phyloP scores from a whole-genome alignment of 1,140 invertebrate genomes.

The Hyles euphorbiae region DNA sequence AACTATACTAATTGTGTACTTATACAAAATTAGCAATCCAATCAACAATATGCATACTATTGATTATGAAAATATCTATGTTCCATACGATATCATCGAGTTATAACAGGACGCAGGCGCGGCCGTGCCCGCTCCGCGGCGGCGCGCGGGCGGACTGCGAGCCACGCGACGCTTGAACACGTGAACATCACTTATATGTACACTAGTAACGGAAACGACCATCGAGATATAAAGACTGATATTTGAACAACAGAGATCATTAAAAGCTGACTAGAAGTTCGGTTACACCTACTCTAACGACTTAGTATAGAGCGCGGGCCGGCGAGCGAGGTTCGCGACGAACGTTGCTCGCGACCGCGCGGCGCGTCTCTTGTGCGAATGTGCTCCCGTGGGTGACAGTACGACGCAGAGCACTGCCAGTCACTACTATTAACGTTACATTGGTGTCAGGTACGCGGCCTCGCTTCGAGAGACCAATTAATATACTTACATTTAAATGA shows the following conservation, averaged over 20 bases:
- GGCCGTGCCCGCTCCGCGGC: slow-evolving; percentile 9
- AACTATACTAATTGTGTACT: slow-evolving; percentile 76
- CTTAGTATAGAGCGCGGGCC: slow-evolving; percentile 15
- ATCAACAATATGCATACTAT: slow-evolving; percentile 71
- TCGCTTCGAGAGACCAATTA: slow-evolving; percentile 48
- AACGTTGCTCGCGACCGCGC: not conserved
- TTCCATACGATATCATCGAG: slow-evolving; percentile 45
- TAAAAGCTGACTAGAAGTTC: slow-evolving; percentile 69
- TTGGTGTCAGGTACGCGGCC: slow-evolving; percentile 68
- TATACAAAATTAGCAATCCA: slow-evolving; percentile 74
- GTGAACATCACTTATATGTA: slow-evolving; percentile 55
- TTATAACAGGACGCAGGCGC: slow-evolving; percentile 23
- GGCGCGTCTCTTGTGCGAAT: slow-evolving; percentile 50
- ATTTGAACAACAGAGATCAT: slow-evolving; percentile 63
- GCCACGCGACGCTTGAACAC: slow-evolving; percentile 43
- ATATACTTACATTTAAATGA: slow-evolving; percentile 55
- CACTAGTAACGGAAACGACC: slow-evolving; percentile 53
- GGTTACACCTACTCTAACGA: slow-evolving; percentile 60
- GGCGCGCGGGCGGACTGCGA: slow-evolving; percentile 11
- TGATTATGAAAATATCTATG: slow-evolving; percentile 73
- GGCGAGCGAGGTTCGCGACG: slow-evolving; percentile 1
- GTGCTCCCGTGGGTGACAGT: slow-evolving; percentile 12
- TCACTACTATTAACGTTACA: slow-evolving; percentile 44
- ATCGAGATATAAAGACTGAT: slow-evolving; percentile 43
- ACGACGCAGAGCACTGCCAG: slow-evolving; percentile 22